phyloP scores from a whole-genome alignment of 2,797 vertebrate genomes.

The Manis javanica region DNA sequence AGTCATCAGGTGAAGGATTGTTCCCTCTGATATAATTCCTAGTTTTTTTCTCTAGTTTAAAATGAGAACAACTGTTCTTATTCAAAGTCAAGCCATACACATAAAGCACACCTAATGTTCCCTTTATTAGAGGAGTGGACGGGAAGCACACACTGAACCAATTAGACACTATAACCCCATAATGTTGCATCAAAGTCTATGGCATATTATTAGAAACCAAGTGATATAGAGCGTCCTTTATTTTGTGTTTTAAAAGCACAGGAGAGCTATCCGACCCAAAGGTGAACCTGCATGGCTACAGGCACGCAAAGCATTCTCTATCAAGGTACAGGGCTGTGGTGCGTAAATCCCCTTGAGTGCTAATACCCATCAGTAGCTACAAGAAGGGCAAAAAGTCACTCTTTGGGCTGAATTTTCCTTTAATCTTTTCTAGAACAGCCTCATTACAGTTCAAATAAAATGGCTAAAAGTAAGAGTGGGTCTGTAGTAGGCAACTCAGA shows the following conservation, averaged over 20 bases:
- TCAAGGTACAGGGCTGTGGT: background rate
- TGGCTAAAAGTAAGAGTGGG: background rate
- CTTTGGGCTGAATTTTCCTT: constrained; percentile 31
- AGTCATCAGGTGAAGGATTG: constrained; percentile 42
- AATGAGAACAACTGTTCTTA: constrained; percentile 56
- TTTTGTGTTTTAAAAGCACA: constrained; percentile 50
- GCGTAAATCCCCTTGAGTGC: background rate
- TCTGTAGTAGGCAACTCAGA: background rate
- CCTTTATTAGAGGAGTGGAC: background rate
- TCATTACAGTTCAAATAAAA: constrained; percentile 25
- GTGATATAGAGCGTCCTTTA: constrained; percentile 4
- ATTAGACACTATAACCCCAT: background rate
- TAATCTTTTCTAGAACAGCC: constrained; percentile 56
- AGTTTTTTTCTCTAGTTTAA: constrained; percentile 38
- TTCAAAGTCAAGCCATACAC: constrained; percentile 50
- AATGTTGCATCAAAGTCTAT: constrained; percentile 39
- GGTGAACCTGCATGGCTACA: background rate
- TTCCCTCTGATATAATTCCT: constrained; percentile 40
- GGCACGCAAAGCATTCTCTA: background rate
- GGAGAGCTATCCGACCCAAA: background rate
- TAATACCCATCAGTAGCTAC: background rate
- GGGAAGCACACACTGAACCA: background rate
- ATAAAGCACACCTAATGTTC: constrained; percentile 27
- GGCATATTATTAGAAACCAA: constrained; percentile 37
- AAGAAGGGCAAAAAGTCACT: constrained; percentile 14